Conservation (phyloP, 2,797 vertebrate species). For the Notolabrus celidotus region DNA sequence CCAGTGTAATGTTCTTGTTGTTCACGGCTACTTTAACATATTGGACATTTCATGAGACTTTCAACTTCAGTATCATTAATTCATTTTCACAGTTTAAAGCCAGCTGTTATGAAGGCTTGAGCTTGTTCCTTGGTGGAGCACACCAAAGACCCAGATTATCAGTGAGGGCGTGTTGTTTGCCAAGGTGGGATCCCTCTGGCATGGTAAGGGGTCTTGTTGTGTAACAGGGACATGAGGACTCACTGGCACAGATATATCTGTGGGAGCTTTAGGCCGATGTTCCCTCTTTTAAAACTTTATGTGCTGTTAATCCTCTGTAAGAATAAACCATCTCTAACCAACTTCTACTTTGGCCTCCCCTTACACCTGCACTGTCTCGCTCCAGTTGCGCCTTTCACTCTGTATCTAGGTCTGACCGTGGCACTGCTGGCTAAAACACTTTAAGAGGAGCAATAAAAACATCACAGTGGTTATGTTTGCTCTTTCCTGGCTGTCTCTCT, state of each 20-base stretch:
- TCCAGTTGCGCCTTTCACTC: slow-evolving; percentile 2
- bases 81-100: too few relatives aligned
- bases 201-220: slow-evolving; percentile 5
- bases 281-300: slow-evolving; percentile 50
- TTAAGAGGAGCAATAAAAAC: neutral
- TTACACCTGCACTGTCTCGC: slow-evolving; percentile 5
- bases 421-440: neutral
- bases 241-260: slow-evolving; percentile 15
- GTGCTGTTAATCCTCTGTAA: slow-evolving; percentile 43
- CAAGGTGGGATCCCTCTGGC: neutral
- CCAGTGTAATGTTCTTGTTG: too few relatives aligned
- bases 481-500: neutral
- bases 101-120: too few relatives aligned
- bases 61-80: too few relatives aligned
- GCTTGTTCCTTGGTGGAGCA: neutral
- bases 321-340: neutral
- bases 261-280: slow-evolving; percentile 31
- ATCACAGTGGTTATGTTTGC: neutral
- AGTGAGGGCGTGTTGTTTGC: neutral
- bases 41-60: too few relatives aligned
- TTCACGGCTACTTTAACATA: too few relatives aligned
- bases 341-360: neutral
- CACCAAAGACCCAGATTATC: neutral
- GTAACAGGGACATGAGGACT: slow-evolving; percentile 21
- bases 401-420: neutral